phyloP scores from a whole-genome alignment of 2,888 invertebrate genomes.

The Cephus nigrinus region DNA sequence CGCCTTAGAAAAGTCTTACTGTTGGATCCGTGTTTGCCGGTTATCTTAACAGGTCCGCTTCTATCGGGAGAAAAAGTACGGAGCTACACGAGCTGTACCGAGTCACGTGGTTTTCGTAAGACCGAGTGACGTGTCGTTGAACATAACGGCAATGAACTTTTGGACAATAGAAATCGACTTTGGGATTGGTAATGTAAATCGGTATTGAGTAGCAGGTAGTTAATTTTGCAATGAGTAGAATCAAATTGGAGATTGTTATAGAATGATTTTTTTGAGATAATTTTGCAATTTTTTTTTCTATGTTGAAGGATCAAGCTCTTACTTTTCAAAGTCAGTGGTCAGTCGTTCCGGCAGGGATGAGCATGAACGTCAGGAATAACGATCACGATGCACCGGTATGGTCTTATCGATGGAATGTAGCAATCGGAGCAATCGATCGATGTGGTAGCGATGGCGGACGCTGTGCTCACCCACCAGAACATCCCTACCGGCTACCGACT shows the following conservation, averaged over 20 bases:
- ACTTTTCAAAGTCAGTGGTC: not conserved
- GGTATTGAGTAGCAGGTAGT: not conserved
- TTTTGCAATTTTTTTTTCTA: not conserved
- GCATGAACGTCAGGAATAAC: slow-evolving; percentile 1
- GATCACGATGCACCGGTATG: slow-evolving; percentile 6
- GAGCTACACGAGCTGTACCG: not conserved
- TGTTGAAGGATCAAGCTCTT: not conserved
- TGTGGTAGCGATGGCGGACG: slow-evolving; percentile 52
- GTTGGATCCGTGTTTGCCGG: not conserved
- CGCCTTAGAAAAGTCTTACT: not conserved
- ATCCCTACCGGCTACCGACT: slow-evolving; percentile 53
- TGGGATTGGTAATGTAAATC: not conserved
- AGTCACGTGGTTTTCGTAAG: not conserved
- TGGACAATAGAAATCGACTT: not conserved
- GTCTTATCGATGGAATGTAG: slow-evolving; percentile 46
- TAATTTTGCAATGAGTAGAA: not conserved
- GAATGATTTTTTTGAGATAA: not conserved
- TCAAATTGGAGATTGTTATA: not conserved
- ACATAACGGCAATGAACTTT: not conserved
- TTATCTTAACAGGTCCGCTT: not conserved
- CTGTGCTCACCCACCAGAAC: slow-evolving; percentile 56
- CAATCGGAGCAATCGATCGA: slow-evolving; percentile 56
- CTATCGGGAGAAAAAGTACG: not conserved
- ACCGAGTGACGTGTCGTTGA: not conserved
- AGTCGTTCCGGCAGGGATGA: not conserved